Evolutionary conservation across 2,113 vertebrate genomes (phyloP).

Genomic region (Phrynosoma platyrhinos): DNA sequence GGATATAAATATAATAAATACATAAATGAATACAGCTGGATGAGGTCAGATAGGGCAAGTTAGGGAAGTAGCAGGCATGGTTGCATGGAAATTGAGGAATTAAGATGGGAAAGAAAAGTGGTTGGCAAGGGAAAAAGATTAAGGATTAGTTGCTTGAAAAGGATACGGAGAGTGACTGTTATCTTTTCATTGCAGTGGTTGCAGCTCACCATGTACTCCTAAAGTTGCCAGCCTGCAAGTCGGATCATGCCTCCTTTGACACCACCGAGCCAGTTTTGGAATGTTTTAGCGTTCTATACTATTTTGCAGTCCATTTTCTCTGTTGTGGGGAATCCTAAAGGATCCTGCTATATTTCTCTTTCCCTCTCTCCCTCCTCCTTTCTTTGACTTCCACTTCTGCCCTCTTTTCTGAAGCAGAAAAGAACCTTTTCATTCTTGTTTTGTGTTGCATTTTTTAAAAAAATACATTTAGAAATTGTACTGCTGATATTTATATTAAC

Average conservation of each 20-base stretch:
- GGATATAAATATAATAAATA: too few relatives aligned
- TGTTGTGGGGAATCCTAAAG: not conserved
- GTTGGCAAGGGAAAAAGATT: not conserved
- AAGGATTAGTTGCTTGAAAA: not conserved
- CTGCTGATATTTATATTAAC: not conserved
- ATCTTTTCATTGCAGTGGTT: conserved; percentile 60
- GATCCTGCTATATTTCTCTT: not conserved
- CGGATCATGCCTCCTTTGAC: conserved; percentile 27
- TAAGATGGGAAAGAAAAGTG: not conserved
- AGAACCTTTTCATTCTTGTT: not conserved
- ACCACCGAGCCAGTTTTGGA: not conserved
- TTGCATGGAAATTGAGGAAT: not conserved
- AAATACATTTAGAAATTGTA: not conserved
- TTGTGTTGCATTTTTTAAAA: not conserved
- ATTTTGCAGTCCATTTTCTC: not conserved
- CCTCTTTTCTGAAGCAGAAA: not conserved
- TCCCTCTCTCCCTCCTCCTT: too few relatives aligned
- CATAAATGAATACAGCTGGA: too few relatives aligned
- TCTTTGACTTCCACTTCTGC: not conserved
- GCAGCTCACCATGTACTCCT: conserved; percentile 63
- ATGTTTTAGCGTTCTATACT: too few relatives aligned
- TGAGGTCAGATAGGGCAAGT: too few relatives aligned
- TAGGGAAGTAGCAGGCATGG: too few relatives aligned
- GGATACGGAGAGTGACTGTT: not conserved
- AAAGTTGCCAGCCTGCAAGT: conserved; percentile 43